phyloP scores from a whole-genome alignment of 2,113 vertebrate species.

The Myodes glareolus region DNA sequence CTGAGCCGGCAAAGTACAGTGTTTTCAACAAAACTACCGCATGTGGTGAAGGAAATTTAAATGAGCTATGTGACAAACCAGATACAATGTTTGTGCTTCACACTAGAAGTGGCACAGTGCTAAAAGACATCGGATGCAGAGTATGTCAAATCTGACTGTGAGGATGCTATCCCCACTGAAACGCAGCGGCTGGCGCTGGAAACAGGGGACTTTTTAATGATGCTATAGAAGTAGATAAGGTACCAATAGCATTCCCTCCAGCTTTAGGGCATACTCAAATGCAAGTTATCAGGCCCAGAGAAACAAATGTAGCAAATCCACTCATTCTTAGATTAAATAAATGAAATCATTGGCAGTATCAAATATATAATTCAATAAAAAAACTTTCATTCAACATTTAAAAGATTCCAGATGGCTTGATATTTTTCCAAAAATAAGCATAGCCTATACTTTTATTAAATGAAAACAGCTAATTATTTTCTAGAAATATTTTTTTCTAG shows the following conservation, averaged over 20 bases:
- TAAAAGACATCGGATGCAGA: conserved; percentile 42
- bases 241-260: conserved; percentile 52
- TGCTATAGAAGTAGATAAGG: conserved; percentile 33
- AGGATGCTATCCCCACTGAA: conserved; percentile 45
- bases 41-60: conserved; percentile 71
- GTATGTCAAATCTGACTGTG: conserved; percentile 25
- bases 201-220: conserved; percentile 45
- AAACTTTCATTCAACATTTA: conserved; percentile 62
- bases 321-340: conserved; percentile 67
- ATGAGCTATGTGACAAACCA: conserved; percentile 44
- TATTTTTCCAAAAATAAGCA: conserved; percentile 54
- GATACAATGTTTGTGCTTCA: conserved; percentile 45
- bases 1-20: neutral
- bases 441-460: conserved; percentile 35
- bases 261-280: conserved; percentile 9
- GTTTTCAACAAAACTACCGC: conserved; percentile 49
- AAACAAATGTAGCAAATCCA: conserved; percentile 41
- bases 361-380: conserved; percentile 67
- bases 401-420: conserved; percentile 63
- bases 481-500: conserved; percentile 34
- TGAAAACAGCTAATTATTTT: conserved; percentile 53
- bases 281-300: conserved; percentile 57
- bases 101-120: conserved; percentile 45
- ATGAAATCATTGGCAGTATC: conserved; percentile 59
- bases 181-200: conserved; percentile 1